phyloP scores from a whole-genome alignment of 53 echinoderm and acorn worm species.

The Astropecten irregularis region DNA sequence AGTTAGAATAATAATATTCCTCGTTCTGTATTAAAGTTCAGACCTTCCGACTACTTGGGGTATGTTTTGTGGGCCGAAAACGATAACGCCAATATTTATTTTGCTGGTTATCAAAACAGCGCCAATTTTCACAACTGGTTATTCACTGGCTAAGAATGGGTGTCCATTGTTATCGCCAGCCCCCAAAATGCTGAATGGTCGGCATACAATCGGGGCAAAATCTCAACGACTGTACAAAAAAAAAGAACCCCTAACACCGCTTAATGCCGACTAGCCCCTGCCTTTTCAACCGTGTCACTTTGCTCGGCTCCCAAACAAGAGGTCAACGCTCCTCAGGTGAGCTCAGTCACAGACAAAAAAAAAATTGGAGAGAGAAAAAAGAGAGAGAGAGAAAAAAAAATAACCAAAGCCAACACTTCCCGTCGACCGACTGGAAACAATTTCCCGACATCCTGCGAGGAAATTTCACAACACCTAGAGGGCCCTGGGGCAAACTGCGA shows the following conservation, averaged over 20 bases:
- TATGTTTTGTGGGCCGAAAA: not conserved
- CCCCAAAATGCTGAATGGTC: not conserved
- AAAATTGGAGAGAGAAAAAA: too few species aligned
- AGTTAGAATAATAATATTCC: too few species aligned
- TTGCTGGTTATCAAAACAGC: constrained; percentile 38
- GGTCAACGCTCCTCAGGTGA: constrained; percentile 50
- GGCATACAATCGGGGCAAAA: not conserved
- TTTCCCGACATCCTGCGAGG: constrained; percentile 46
- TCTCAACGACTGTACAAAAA: not conserved
- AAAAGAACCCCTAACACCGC: not conserved
- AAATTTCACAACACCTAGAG: constrained; percentile 54
- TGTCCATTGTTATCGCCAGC: constrained; percentile 7
- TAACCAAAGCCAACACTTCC: constrained; percentile 43
- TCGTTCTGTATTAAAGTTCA: too few species aligned
- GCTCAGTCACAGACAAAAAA: constrained; percentile 22
- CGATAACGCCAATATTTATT: constrained; percentile 28
- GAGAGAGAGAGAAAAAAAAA: too few species aligned
- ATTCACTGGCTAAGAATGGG: not conserved
- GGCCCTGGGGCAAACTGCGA: constrained; percentile 29
- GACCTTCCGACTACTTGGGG: too few species aligned
- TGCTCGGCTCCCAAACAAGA: not conserved
- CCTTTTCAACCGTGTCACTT: constrained; percentile 40
- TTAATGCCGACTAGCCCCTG: not conserved
- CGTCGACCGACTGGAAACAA: constrained; percentile 43
- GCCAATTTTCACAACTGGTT: constrained; percentile 6